A percentile compares a stretch with the other conserved stretches of the same genome.
phyloP scores from a whole-genome alignment of 2,113 vertebrate species.

The Anoura caudifer region DNA sequence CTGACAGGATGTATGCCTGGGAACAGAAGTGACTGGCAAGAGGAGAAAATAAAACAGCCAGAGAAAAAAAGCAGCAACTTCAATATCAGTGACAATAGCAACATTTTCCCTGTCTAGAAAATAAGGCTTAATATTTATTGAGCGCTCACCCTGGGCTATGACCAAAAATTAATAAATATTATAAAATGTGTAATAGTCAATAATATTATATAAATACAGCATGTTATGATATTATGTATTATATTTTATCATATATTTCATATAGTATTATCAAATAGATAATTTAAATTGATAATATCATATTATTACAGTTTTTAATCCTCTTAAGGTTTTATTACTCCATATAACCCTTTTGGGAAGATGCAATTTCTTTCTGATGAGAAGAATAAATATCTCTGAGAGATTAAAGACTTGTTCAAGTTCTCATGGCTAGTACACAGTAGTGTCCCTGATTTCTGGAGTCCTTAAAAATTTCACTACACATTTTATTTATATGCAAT shows the following conservation, averaged over 20 bases:
- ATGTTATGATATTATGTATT: background rate
- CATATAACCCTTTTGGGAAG: background rate
- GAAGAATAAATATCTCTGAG: background rate
- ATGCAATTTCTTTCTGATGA: background rate
- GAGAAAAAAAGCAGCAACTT: background rate
- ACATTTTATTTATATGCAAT: background rate
- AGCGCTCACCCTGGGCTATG: background rate
- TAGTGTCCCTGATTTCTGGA: background rate
- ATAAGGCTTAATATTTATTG: background rate
- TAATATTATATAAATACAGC: background rate
- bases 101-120: background rate
- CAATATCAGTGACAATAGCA: background rate
- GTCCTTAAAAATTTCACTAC: background rate
- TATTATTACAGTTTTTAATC: background rate
- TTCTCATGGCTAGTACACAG: background rate
- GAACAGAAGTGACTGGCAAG: background rate
- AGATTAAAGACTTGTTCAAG: background rate
- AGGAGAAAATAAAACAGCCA: background rate
- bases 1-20: background rate
- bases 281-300: background rate
- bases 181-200: background rate
- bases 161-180: background rate
- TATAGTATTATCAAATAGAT: background rate
- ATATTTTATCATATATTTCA: background rate
- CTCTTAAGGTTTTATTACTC: background rate